Evolutionary conservation across 1,140 invertebrate species (phyloP).

Genomic region (Heliconius himera): DNA sequence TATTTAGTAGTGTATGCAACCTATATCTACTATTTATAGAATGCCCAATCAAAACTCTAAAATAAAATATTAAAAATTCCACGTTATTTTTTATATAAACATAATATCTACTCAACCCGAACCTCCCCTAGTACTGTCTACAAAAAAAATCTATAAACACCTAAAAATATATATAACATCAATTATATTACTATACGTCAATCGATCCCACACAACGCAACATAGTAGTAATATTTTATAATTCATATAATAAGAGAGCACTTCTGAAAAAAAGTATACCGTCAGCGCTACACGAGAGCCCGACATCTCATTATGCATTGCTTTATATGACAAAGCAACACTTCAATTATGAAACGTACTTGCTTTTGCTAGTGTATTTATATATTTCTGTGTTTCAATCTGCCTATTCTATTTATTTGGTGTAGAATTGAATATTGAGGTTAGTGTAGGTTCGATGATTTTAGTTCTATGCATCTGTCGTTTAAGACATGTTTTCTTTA

Average conservation of each 20-base stretch:
- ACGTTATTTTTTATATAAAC: no score
- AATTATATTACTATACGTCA: neutral
- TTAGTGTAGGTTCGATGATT: neutral
- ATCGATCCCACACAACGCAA: neutral
- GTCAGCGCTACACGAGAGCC: neutral
- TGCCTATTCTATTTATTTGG: neutral
- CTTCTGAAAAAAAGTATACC: neutral
- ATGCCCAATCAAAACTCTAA: no score
- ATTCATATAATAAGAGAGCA: conserved; percentile 10
- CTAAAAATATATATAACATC: neutral
- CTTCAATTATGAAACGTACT: conserved; percentile 7
- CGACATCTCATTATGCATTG: conserved; percentile 2
- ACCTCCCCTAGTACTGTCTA: neutral
- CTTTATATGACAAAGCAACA: conserved; percentile 10
- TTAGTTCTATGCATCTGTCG: neutral
- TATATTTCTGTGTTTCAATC: conserved; percentile 16
- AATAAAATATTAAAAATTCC: no score
- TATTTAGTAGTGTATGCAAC: no score
- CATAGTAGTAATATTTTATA: conserved; percentile 4
- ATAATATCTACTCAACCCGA: no score
- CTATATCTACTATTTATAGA: no score
- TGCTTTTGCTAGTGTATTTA: neutral
- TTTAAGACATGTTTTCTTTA: no score
- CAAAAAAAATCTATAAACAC: neutral
- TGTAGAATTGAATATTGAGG: neutral